Evolutionary conservation across 2,888 invertebrate species (phyloP), one percentile per base, ranked within the genome.

Genomic region (Eubasilissa splendida): DNA sequence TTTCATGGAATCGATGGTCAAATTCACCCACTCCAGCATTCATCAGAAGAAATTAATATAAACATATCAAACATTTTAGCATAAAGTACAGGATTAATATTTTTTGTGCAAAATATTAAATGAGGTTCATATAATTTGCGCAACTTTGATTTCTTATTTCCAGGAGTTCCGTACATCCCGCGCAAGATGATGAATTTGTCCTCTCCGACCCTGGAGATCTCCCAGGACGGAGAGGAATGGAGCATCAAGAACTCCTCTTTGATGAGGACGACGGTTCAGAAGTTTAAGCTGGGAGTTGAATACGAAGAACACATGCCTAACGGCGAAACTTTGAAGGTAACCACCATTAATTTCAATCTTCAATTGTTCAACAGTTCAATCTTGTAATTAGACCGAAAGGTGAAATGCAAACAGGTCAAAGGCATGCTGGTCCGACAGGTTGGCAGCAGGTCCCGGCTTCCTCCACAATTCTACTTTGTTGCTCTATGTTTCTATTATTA

Each of bases 221-320:
- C 86, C 22, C 84, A 88, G 66, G 91, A 92, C 65, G 90, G 89
- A 76, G 92, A 92, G 3, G 87, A 87, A 70, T 93, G 93, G 92
- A 90, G 88, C 0, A 91, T 94, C 50, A 92, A 91, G 84, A 91
- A 89, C 77, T 87, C 89, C 31, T 92, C 93, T 0, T 85, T 93
- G 73, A 84, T 94, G 70, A 89, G 92, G 83, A 93, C 92, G 9
- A 87, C 88, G 7, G 90, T 91, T 85, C 85, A 87, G 53, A 91
- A 87, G 80, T 94, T 94, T 85, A 91, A 89, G 85, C 86, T 93
- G 42, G 92, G 91, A 12, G 92, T 92, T 85, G 92, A 93, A 85
- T 94, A 93, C 87, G 92, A 92, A 80, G 94, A 94, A 86, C 86
- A 87, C 14, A 93, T 94, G 93, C 93, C 93, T 3, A 91, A 89